These are phyloP conservation scores for Ciconia boyciana DNA, from an alignment of 2,113 vertebrate genomes.

Conservation along the genomic window DNA sequence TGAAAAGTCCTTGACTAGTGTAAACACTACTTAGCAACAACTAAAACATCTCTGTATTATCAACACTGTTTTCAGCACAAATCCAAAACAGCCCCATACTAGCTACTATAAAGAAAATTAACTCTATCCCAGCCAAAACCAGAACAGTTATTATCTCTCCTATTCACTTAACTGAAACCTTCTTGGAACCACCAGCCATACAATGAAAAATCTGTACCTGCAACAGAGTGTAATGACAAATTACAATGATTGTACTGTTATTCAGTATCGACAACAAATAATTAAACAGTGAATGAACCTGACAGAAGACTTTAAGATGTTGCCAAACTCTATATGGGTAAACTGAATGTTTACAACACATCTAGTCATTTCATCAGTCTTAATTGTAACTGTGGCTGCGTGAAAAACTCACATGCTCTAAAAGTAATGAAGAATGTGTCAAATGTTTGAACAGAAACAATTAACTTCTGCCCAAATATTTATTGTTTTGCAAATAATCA, in stretches of 20 bases:
- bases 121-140: too few relatives aligned
- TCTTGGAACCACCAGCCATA: background rate
- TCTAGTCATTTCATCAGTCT: slow-evolving; percentile 83
- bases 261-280: slow-evolving; percentile 69
- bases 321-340: slow-evolving; percentile 76
- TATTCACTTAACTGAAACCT: slow-evolving; percentile 13
- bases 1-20: too few relatives aligned
- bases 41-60: too few relatives aligned
- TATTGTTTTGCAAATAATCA: slow-evolving; percentile 70
- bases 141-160: background rate
- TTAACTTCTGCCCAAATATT: slow-evolving; percentile 68
- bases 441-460: slow-evolving; percentile 67
- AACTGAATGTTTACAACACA: slow-evolving; percentile 77
- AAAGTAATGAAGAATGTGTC: slow-evolving; percentile 72
- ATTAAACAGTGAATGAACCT: slow-evolving; percentile 76
- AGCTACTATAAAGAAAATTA: too few relatives aligned
- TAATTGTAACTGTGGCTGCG: slow-evolving; percentile 71
- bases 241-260: slow-evolving; percentile 53
- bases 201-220: slow-evolving; percentile 35
- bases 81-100: too few relatives aligned
- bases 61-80: too few relatives aligned
- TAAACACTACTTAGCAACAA: too few relatives aligned
- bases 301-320: slow-evolving; percentile 81
- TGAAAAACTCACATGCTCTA: slow-evolving; percentile 59
- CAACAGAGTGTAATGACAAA: slow-evolving; percentile 57